Evolutionary conservation across 2,113 vertebrate genomes (phyloP), one percentile per base, ranked within the genome.

Genomic region (Puntigrus tetrazona): DNA sequence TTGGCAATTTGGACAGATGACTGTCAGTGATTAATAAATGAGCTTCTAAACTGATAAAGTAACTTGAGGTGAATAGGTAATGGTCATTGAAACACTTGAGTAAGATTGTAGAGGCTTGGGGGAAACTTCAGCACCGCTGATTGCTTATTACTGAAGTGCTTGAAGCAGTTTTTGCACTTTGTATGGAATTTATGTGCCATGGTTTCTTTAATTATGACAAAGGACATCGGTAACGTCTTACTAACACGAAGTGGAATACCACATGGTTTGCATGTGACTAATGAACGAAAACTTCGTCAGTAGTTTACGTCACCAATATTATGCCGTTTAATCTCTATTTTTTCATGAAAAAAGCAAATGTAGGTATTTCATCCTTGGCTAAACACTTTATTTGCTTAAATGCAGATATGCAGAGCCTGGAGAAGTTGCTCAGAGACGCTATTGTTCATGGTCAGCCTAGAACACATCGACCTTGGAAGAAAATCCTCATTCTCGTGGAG

Each of bases 401-500:
- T 69, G 34, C 89, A 97, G 96, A 97, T 91, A 97, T 97, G 96
- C 96, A 96, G 88, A 97, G 95, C 91, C 89, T 97, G 88, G 96
- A 97, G 93, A 96, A 97, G 91, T 91, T 97, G 67, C 92, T 97
- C 86, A 95, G 94, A 94, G 96, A 97, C 89, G 96, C 96, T 87
- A 96, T 97, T 90, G 95, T 96, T 69, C 94, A 96, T 81, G 96
- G 96, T 81, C 96, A 97, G 89, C 96, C 96, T 88, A 94, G 95
- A 84, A 97, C 96, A 52, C 95, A 94, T 89, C 92, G 96, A 79
- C 95, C 96, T 73, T 97, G 96, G 96, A 97, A 96, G 93, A 97
- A 97, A 94, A 97, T 97, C 89, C 95, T 97, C 67, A 97, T 97
- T 76, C 88, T 97, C 78, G 96, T 97, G 77, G 96, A 97, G 90